Conservation (phyloP, 2,888 invertebrate genomes). For the Syritta pipiens region DNA sequence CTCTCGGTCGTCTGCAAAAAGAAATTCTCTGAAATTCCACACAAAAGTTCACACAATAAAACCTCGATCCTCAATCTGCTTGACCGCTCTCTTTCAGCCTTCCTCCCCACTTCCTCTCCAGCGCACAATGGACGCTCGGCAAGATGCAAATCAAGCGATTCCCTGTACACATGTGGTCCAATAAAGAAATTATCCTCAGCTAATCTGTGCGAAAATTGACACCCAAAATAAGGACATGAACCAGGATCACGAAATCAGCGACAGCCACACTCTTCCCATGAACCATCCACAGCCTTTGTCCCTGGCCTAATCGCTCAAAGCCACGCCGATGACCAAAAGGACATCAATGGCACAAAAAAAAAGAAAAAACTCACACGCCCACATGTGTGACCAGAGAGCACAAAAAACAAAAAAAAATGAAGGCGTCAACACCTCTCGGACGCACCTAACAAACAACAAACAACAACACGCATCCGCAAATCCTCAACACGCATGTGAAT, state of each 20-base stretch:
- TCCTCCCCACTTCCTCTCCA: not conserved
- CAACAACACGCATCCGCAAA: slow-evolving; percentile 2
- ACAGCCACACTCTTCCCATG: slow-evolving; percentile 35
- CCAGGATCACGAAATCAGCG: slow-evolving; percentile 18
- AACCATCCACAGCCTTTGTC: too few species aligned
- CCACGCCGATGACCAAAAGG: slow-evolving; percentile 32
- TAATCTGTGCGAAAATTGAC: slow-evolving; percentile 65
- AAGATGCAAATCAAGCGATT: slow-evolving; percentile 61
- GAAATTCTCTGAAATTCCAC: slow-evolving; percentile 2
- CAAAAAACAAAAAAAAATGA: slow-evolving; percentile 40
- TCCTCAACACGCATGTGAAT: slow-evolving; percentile 64
- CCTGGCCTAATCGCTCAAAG: slow-evolving; percentile 58
- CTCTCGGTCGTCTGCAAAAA: too few species aligned
- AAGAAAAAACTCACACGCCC: slow-evolving; percentile 39
- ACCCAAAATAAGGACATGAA: slow-evolving; percentile 58
- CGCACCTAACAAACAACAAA: slow-evolving; percentile 30
- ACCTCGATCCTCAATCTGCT: slow-evolving; percentile 33
- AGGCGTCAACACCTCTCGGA: slow-evolving; percentile 63
- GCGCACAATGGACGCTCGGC: not conserved
- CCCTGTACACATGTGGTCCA: slow-evolving; percentile 59
- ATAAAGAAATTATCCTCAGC: slow-evolving; percentile 59
- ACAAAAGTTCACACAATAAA: slow-evolving; percentile 28
- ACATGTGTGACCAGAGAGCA: slow-evolving; percentile 12
- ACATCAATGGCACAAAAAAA: slow-evolving; percentile 30
- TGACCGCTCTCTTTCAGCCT: slow-evolving; percentile 15